Percentiles rank a stretch among this genome's conserved stretches.
Evolutionary conservation across 35 echinoderm and acorn worm species (phyloP).

Genomic region (Heliocidaris tuberculata): DNA sequence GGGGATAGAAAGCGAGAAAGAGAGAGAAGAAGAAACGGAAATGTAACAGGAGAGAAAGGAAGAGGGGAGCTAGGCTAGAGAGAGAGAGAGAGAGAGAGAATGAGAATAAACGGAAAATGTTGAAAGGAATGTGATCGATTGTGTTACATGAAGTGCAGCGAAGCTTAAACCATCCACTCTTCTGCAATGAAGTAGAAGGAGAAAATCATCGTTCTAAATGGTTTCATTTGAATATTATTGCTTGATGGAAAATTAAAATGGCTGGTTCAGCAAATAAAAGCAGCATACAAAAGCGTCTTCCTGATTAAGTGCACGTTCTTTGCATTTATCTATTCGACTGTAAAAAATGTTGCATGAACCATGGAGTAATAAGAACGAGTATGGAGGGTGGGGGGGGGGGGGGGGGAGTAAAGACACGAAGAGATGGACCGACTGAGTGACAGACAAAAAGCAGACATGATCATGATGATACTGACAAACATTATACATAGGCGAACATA

Average conservation of each 20-base stretch:
- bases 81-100: neutral
- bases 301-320: neutral
- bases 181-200: neutral
- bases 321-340: neutral
- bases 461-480: too few relatives aligned
- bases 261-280: neutral
- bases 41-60: too few relatives aligned
- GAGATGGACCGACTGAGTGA: too few relatives aligned
- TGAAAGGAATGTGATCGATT: conserved; percentile 5
- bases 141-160: neutral
- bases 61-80: too few relatives aligned
- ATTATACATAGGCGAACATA: too few relatives aligned
- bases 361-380: too few relatives aligned
- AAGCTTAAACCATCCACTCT: neutral
- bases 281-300: neutral
- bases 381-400: too few relatives aligned
- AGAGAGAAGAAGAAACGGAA: too few relatives aligned
- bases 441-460: too few relatives aligned
- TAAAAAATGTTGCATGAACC: too few relatives aligned
- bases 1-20: too few relatives aligned
- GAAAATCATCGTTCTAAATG: neutral
- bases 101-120: neutral
- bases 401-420: too few relatives aligned
- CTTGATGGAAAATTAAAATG: neutral
- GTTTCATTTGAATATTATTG: neutral